Conservation (phyloP, 2,888 invertebrate species). For the Arenicola marina region DNA sequence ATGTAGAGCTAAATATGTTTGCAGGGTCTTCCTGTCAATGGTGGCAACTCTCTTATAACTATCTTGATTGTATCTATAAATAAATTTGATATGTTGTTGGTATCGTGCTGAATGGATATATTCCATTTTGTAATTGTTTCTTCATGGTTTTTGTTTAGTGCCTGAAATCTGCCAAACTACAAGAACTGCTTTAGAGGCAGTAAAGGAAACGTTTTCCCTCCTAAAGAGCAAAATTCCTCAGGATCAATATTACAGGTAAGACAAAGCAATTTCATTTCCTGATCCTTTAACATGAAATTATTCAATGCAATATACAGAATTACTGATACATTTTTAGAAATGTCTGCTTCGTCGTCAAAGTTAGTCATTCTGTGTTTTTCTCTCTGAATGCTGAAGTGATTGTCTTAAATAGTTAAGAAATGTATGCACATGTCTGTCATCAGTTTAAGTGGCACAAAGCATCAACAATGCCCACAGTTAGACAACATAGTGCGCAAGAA, state of each 20-base stretch:
- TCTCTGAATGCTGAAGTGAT: neutral
- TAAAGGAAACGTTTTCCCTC: conserved; percentile 70
- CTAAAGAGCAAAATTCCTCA: conserved; percentile 72
- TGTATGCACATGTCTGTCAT: neutral
- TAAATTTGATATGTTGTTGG: neutral
- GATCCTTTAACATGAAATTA: neutral
- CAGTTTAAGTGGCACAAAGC: too few species aligned
- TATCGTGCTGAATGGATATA: neutral
- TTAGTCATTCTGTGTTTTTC: neutral
- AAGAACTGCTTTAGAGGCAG: conserved; percentile 70
- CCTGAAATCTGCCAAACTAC: conserved; percentile 60
- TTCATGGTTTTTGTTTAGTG: conserved; percentile 30
- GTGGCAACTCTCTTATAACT: too few species aligned
- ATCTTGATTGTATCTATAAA: too few species aligned
- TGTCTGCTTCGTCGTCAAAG: neutral
- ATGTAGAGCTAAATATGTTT: too few species aligned
- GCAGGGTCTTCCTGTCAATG: too few species aligned
- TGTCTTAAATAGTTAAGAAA: neutral
- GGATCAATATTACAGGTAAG: conserved; percentile 75
- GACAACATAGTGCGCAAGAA: too few species aligned
- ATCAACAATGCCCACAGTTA: too few species aligned
- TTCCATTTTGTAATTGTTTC: neutral
- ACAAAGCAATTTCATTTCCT: neutral
- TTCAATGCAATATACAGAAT: neutral
- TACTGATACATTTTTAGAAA: neutral